phyloP scores from a whole-genome alignment of 2,113 vertebrate species.

The Pteropus alecto region DNA sequence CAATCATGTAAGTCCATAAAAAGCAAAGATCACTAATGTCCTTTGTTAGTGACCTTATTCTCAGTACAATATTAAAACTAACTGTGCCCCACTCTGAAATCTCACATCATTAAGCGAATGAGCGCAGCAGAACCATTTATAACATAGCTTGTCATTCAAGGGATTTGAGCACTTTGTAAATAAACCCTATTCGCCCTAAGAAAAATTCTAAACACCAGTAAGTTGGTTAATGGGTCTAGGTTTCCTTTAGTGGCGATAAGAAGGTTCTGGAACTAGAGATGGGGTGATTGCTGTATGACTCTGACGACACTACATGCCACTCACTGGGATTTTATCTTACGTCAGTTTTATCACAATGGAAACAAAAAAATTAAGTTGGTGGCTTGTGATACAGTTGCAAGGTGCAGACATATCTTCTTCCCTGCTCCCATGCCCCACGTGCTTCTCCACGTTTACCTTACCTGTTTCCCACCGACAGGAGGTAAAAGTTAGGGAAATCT shows the following conservation, averaged over 20 bases:
- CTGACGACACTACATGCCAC: accelerated
- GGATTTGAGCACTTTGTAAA: not conserved
- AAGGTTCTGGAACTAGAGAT: not conserved
- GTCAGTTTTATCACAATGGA: not conserved
- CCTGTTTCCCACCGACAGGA: accelerated
- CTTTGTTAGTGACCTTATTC: not conserved
- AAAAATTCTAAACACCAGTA: not conserved
- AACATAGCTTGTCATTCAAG: accelerated
- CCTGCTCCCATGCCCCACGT: no score
- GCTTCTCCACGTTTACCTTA: accelerated
- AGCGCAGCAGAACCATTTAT: accelerated
- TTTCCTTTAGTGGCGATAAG: not conserved
- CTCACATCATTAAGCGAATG: not conserved
- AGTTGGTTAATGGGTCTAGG: accelerated
- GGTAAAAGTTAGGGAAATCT: not conserved
- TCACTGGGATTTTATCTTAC: not conserved
- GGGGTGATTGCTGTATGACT: accelerated
- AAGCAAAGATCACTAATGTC: not conserved
- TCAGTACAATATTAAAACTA: accelerated
- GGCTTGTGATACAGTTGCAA: accelerated
- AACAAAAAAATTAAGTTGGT: accelerated
- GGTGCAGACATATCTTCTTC: accelerated
- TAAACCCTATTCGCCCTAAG: not conserved
- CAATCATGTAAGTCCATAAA: constrained; percentile 36
- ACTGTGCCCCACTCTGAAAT: accelerated